A percentile compares a stretch with the other conserved stretches of the same genome.
Evolutionary conservation across 2,113 vertebrate genomes (phyloP).

Genomic region (Mystacornis crossleyi): DNA sequence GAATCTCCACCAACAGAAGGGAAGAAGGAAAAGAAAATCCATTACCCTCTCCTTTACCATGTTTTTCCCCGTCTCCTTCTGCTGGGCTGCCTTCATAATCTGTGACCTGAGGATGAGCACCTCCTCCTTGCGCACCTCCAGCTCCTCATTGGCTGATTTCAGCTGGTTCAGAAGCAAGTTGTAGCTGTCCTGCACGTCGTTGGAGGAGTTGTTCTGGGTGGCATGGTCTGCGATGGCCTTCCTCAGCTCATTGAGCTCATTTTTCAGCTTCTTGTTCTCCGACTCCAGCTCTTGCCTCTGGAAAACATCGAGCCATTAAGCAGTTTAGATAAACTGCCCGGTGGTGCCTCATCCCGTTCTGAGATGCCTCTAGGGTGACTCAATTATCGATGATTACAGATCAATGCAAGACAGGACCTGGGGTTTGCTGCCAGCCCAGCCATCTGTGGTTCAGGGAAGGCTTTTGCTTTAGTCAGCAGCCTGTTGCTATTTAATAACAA

Average conservation of each 20-base stretch:
- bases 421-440: not conserved
- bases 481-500: not conserved
- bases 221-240: constrained; percentile 77
- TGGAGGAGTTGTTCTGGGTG: constrained; percentile 58
- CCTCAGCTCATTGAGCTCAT: constrained; percentile 90
- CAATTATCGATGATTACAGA: accelerated
- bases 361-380: not conserved
- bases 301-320: not conserved
- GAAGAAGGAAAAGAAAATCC: not conserved
- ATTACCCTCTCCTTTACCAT: constrained; percentile 50
- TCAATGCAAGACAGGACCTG: not conserved
- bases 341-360: not conserved
- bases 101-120: constrained; percentile 90
- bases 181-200: constrained; percentile 79
- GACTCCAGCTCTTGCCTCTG: constrained; percentile 95
- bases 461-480: not conserved
- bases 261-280: constrained; percentile 96
- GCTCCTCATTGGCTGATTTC: constrained; percentile 86
- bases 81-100: constrained; percentile 83
- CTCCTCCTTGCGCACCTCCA: constrained; percentile 95
- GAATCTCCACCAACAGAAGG: accelerated
- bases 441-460: not conserved
- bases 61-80: constrained; percentile 53
- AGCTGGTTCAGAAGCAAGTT: constrained; percentile 88
- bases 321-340: not conserved